Evolutionary conservation across 1,140 invertebrate genomes (phyloP), one percentile per base, ranked within the genome.

Genomic region (Homalodisca vitripennis): DNA sequence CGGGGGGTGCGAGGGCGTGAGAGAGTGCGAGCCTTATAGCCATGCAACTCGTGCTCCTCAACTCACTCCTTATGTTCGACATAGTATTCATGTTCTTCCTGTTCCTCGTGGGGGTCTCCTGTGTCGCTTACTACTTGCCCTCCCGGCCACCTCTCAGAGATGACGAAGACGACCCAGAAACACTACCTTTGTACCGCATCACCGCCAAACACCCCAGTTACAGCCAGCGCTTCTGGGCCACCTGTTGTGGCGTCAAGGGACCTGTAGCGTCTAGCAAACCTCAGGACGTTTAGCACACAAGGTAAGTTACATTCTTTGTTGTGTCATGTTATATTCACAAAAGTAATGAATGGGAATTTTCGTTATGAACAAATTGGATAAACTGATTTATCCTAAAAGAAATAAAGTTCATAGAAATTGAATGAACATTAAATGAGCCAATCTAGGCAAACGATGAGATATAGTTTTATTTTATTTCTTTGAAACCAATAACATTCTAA

Each of bases 61-160:
- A 92, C 82, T 91, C 89, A 74, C 84, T 92, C 78, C 86, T 92
- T 82, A 91, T 92, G 89, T 92, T 92, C 85, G 89, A 92, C 81
- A 85, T 91, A 78, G 90, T 92, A 78, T 92, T 92, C 83, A 83
- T 91, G 81, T 92, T 92, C 81, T 92, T 92, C 81, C 83, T 92
- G 75, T 92, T 92, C 80, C 86, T 92, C 74, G 86, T 92, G 73
- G 89, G 88, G 51, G 88, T 92, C 68, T 91, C 89, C 69, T 92
- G 90, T 76, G 81, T 92, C 72, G 88, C 90, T 73, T 91, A 92
- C 79, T 92, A 91, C 77, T 83, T 91, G 77, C 90, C 89, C 69
- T 69, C 65, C 68, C 71, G 32, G 46, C 70, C 69, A 26, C 68
- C 62, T 12, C 71, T 22, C 47, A 67, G 78, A 53, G 76, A 67